phyloP scores from a whole-genome alignment of 1,140 invertebrate species.

The Branchinecta lindahli region DNA sequence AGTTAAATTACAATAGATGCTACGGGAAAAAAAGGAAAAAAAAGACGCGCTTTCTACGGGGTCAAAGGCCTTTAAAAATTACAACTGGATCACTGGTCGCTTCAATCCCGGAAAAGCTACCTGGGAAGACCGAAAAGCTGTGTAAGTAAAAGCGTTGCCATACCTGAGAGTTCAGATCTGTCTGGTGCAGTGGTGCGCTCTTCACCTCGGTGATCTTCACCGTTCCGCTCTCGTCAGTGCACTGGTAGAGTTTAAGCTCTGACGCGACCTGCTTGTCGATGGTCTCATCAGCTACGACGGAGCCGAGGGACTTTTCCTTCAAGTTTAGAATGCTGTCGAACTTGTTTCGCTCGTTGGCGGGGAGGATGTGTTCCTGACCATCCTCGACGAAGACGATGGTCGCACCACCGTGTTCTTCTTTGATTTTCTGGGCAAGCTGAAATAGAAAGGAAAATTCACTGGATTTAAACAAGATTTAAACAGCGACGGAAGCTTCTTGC shows the following conservation, averaged over 20 bases:
- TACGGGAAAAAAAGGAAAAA: too few relatives aligned
- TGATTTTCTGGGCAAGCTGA: slow-evolving; percentile 31
- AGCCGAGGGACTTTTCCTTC: slow-evolving; percentile 29
- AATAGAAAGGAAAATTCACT: background rate
- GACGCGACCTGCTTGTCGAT: slow-evolving; percentile 20
- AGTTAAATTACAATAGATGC: too few relatives aligned
- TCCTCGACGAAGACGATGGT: slow-evolving; percentile 63
- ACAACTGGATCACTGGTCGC: too few relatives aligned
- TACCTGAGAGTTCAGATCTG: slow-evolving; percentile 60
- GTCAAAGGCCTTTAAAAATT: too few relatives aligned
- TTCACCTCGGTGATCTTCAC: slow-evolving; percentile 76
- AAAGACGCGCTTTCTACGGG: too few relatives aligned
- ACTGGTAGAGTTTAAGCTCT: slow-evolving; percentile 47
- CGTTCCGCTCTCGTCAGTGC: slow-evolving; percentile 58
- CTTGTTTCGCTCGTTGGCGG: slow-evolving; percentile 41
- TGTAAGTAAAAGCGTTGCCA: slow-evolving; percentile 15
- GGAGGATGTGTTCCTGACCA: slow-evolving; percentile 60
- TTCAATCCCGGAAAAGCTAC: too few relatives aligned
- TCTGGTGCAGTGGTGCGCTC: slow-evolving; percentile 56
- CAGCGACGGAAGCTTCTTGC: background rate
- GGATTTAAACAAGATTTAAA: background rate
- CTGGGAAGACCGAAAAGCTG: too few relatives aligned
- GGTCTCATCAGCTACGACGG: slow-evolving; percentile 27
- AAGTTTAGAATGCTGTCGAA: slow-evolving; percentile 54
- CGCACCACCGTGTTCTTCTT: slow-evolving; percentile 30